phyloP scores from a whole-genome alignment of 2,113 vertebrate genomes.

The Acrocephalus kingi region DNA sequence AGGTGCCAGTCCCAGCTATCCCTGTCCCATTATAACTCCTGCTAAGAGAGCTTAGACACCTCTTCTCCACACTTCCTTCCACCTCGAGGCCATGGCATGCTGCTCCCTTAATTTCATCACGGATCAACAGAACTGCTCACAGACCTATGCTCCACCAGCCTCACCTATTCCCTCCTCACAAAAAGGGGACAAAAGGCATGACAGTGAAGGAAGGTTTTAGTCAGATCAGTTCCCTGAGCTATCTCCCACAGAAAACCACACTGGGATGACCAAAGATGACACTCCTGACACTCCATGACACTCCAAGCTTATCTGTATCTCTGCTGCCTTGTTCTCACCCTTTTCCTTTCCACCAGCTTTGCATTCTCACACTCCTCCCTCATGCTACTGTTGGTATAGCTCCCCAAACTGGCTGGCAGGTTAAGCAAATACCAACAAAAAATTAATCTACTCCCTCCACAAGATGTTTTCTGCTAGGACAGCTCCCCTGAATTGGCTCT shows the following conservation, averaged over 20 bases:
- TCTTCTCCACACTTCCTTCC: background rate
- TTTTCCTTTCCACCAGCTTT: background rate
- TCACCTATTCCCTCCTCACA: too few relatives aligned
- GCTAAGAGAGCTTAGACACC: background rate
- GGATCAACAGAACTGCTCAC: background rate
- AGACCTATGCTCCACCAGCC: background rate
- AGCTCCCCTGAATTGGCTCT: background rate
- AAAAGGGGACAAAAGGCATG: background rate
- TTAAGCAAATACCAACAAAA: background rate
- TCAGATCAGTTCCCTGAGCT: background rate
- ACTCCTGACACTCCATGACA: background rate
- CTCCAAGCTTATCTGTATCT: background rate
- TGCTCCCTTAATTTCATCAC: background rate
- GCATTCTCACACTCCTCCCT: background rate
- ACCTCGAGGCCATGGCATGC: fast-evolving
- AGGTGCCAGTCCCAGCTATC: fast-evolving
- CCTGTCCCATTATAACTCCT: background rate
- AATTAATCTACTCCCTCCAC: background rate
- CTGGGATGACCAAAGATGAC: background rate
- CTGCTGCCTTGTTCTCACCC: background rate
- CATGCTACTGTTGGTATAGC: background rate
- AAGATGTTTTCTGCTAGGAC: background rate
- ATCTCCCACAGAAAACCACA: background rate
- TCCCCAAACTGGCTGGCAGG: too few relatives aligned
- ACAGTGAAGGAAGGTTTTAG: background rate